phyloP scores from a whole-genome alignment of 2,797 vertebrate genomes.

The Acanthurus leucopareius region DNA sequence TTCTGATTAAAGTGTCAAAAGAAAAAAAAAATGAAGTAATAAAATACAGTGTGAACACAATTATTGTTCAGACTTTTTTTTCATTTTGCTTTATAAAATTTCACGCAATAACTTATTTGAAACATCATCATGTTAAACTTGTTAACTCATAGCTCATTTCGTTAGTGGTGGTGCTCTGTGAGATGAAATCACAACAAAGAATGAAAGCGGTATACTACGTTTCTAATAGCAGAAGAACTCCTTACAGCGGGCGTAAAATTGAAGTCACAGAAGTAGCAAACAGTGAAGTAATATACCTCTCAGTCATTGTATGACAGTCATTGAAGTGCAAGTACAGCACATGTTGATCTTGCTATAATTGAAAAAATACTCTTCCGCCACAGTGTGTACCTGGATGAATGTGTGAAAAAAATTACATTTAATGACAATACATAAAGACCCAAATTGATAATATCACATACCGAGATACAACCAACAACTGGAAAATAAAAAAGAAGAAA shows the following conservation, averaged over 20 bases:
- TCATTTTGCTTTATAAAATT: constrained; percentile 64
- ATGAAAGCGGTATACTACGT: constrained; percentile 37
- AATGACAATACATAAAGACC: constrained; percentile 71
- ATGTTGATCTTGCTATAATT: constrained; percentile 58
- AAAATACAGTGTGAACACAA: constrained; percentile 59
- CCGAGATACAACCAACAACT: constrained; percentile 67
- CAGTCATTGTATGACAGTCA: constrained; percentile 70
- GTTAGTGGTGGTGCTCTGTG: constrained; percentile 46
- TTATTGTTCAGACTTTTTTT: constrained; percentile 46
- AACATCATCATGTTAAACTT: constrained; percentile 63
- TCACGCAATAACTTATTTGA: constrained; percentile 63
- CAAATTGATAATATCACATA: constrained; percentile 70
- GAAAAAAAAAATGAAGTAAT: not conserved
- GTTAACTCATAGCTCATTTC: constrained; percentile 54
- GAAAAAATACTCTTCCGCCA: constrained; percentile 59
- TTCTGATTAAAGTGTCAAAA: constrained; percentile 1
- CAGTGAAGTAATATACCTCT: constrained; percentile 64
- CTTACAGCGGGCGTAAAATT: constrained; percentile 46
- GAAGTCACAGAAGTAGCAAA: constrained; percentile 64
- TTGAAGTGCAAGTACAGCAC: constrained; percentile 62
- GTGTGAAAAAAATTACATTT: constrained; percentile 64
- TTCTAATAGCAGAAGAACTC: constrained; percentile 53
- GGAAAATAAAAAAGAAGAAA: constrained; percentile 29
- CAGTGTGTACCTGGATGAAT: constrained; percentile 63
- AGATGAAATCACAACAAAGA: constrained; percentile 61